These are phyloP conservation scores for Mimumesa dahlbomi DNA, from an alignment of 2,888 invertebrate genomes.

Conservation along the genomic window DNA sequence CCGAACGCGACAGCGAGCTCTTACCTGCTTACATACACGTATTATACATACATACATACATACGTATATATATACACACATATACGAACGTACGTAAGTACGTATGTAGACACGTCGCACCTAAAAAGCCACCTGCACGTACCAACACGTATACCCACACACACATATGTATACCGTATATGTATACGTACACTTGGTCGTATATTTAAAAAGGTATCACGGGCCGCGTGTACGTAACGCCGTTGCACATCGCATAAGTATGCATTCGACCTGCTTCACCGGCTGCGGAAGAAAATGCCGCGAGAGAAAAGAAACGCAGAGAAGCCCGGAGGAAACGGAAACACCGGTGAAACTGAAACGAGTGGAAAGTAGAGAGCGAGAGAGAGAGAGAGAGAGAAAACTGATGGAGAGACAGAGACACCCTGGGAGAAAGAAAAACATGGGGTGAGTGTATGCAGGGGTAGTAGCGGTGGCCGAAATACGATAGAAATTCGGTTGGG, in stretches of 20 bases:
- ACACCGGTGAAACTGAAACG: no score
- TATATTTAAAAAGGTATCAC: slow-evolving; percentile 44
- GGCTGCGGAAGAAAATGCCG: slow-evolving; percentile 41
- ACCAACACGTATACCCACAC: neutral
- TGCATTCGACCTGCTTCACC: slow-evolving; percentile 50
- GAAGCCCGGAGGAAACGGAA: slow-evolving; percentile 13
- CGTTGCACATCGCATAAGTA: slow-evolving; percentile 40
- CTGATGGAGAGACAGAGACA: neutral
- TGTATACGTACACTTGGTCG: no score
- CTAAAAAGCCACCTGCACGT: slow-evolving; percentile 24
- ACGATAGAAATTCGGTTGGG: no score
- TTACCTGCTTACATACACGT: no score
- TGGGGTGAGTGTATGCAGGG: slow-evolving; percentile 46
- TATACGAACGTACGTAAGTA: no score
- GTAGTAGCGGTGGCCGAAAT: no score
- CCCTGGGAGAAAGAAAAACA: slow-evolving; percentile 24
- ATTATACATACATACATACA: no score
- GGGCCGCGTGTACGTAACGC: slow-evolving; percentile 8
- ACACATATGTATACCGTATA: no score
- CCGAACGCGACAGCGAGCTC: no score
- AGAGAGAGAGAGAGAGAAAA: neutral
- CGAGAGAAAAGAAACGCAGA: neutral
- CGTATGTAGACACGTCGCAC: no score
- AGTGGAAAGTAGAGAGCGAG: no score
- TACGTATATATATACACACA: no score